phyloP scores from a whole-genome alignment of 2,113 vertebrate species.

The Galeopterus variegatus region DNA sequence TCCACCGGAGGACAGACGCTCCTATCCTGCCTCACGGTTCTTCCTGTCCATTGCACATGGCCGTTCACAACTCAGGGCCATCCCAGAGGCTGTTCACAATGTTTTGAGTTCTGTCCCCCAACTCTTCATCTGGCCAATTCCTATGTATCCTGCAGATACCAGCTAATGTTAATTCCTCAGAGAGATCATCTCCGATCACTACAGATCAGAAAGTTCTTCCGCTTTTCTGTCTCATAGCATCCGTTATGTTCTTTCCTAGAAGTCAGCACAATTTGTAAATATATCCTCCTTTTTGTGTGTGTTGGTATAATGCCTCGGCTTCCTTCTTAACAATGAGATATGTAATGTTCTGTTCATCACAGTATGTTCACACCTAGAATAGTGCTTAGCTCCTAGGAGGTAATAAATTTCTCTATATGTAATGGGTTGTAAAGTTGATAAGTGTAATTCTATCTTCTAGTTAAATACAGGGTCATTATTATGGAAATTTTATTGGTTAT shows the following conservation, averaged over 20 bases:
- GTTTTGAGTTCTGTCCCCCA: neutral
- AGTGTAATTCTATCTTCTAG: slow-evolving; percentile 42
- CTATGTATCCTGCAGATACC: no score
- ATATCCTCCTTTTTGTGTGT: neutral
- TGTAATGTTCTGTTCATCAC: neutral
- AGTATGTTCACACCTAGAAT: neutral
- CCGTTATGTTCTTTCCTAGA: neutral
- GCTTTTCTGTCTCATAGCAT: neutral
- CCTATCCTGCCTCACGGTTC: neutral
- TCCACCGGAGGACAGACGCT: neutral
- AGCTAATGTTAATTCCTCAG: neutral
- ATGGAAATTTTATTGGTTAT: slow-evolving; percentile 11
- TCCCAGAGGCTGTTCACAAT: neutral
- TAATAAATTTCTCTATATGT: neutral
- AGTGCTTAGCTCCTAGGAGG: neutral
- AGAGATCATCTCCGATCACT: neutral
- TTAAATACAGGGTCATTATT: neutral
- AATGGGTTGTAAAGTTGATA: neutral
- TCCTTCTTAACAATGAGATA: neutral
- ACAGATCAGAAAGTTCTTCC: neutral
- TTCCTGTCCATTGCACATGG: neutral
- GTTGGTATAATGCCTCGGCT: neutral
- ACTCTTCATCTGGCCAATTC: neutral
- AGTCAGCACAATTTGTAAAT: neutral
- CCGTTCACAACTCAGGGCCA: neutral